Conservation (phyloP, 2,797 vertebrate species). For the Chelon auratus region DNA sequence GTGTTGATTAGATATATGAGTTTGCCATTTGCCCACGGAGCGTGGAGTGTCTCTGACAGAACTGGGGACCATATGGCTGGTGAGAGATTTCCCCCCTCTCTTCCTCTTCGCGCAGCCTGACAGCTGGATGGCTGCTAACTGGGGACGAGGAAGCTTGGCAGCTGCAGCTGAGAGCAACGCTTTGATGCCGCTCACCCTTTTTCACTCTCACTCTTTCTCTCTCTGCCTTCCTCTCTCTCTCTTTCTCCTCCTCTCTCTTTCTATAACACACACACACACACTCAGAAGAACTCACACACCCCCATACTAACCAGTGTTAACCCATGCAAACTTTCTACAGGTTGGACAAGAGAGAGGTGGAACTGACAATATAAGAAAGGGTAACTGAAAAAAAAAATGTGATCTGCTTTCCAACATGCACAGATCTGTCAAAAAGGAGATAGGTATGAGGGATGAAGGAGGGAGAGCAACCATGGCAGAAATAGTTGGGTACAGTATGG, state of each 20-base stretch:
- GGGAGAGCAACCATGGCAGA: conserved; percentile 38
- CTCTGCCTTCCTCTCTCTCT: conserved; percentile 47
- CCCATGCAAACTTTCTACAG: conserved; percentile 88
- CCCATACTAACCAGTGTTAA: conserved; percentile 72
- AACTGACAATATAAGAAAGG: conserved; percentile 3
- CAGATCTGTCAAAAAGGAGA: conserved; percentile 27
- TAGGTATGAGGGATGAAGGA: conserved; percentile 6
- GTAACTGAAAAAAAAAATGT: background rate
- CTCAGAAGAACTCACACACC: conserved; percentile 33
- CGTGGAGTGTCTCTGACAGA: conserved; percentile 86
- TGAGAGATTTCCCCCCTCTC: conserved; percentile 91
- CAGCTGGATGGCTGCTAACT: conserved; percentile 90
- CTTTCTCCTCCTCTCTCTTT: conserved; percentile 43
- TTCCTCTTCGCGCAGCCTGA: conserved; percentile 87
- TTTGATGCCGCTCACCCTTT: conserved; percentile 86
- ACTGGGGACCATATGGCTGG: conserved; percentile 94
- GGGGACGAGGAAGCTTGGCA: conserved; percentile 91
- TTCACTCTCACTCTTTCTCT: conserved; percentile 64
- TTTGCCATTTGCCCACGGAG: conserved; percentile 89
- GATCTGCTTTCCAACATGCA: conserved; percentile 24
- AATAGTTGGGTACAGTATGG: conserved; percentile 43
- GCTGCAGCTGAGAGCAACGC: conserved; percentile 91
- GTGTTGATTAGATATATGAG: conserved; percentile 88
- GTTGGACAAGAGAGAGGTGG: conserved; percentile 71
- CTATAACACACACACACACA: conserved; percentile 21